Evolutionary conservation across 2,113 vertebrate species (phyloP), one percentile per base, ranked within the genome.

Genomic region (Centropristis striata): DNA sequence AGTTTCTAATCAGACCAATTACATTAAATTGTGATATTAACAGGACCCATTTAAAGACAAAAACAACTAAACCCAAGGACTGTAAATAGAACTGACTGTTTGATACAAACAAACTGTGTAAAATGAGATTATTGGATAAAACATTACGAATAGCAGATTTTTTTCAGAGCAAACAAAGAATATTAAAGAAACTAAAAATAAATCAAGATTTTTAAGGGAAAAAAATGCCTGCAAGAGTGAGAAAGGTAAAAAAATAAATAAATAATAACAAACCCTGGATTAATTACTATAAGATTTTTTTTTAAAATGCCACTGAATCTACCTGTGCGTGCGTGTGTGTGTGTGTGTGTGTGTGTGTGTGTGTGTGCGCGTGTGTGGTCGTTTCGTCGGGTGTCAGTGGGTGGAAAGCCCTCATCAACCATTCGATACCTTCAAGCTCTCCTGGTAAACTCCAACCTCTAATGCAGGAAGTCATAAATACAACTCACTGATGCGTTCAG

Each of bases 381-480:
- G 20, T 61, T 28, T 51, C 36, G 16, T 50, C 2, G 0, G 4
- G 39, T 64, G 66, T 68, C 37, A 46, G 47, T 71, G 47, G 41
- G 42, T 63, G 75, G 59, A 47, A 44, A 37, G 55, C 57, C 25
- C 32, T 66, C 21, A 72, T 84, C 36, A 27, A 85, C 81, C 82
- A 72, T 75, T 32, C 68, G 27, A 66, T 72, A 44, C 73, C 63
- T 82, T 80, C 44, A 64, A 8, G 42, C 27, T 64, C 64, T 80
- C 41, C 70, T 65, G 75, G 50, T 49, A 60, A 86, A 77, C 49
- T 81, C 60, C 37, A n/a, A 54, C 51, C 28, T 73, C 51, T 77
- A 42, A 73, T 78, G 84, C 84, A 88, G 81, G 86, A 88, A 86
- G 79, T 78, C 55, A 79, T 88, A 79, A 81, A 85, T 57, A 74